Evolutionary conservation across 2,113 vertebrate genomes (phyloP).

Genomic region (Megaptera novaeangliae): DNA sequence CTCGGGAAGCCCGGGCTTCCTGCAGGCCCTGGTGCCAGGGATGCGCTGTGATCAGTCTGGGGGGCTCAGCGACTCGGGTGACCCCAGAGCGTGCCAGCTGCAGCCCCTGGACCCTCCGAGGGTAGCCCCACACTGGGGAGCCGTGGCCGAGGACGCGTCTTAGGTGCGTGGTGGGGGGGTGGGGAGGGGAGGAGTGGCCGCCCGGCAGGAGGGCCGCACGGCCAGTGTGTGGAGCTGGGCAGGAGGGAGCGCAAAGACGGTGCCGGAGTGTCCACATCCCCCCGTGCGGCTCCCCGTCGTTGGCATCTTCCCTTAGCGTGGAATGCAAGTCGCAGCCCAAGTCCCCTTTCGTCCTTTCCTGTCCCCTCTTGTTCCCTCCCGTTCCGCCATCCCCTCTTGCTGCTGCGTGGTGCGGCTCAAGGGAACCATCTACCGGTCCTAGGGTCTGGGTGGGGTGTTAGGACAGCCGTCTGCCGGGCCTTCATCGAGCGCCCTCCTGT

Average conservation of each 20-base stretch:
- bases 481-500: fast-evolving
- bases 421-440: fast-evolving
- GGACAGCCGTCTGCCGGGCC: neutral
- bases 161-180: neutral
- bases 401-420: fast-evolving
- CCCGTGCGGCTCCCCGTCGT: neutral
- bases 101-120: neutral
- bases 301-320: fast-evolving
- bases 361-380: fast-evolving
- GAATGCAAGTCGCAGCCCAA: neutral
- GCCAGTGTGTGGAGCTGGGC: neutral
- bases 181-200: fast-evolving
- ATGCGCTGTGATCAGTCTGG: too few relatives aligned
- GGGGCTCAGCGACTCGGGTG: neutral
- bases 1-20: neutral
- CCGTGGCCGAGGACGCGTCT: fast-evolving
- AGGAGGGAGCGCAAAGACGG: fast-evolving
- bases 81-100: too few relatives aligned
- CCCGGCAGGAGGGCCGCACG: fast-evolving
- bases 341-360: too few relatives aligned
- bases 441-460: fast-evolving
- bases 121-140: neutral
- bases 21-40: neutral
- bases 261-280: fast-evolving
- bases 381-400: fast-evolving